A percentile compares a stretch with the other conserved stretches of the same genome.
These are phyloP conservation scores for Sebastiscus tertius DNA, from an alignment of 2,797 vertebrate species.

Conservation along the genomic window DNA sequence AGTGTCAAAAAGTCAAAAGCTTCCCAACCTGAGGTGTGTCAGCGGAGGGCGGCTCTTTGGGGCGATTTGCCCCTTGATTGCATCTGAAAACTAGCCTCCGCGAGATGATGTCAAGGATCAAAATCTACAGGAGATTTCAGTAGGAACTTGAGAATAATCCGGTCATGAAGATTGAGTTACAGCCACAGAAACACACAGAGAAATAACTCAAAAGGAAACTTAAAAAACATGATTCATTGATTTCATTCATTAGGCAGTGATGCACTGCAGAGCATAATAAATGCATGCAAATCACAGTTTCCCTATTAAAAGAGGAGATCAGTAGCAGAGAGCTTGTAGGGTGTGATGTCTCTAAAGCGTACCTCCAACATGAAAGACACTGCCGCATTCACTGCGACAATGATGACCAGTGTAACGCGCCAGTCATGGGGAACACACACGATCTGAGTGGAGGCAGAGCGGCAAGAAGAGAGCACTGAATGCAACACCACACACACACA, in stretches of 20 bases:
- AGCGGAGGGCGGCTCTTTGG: conserved; percentile 79
- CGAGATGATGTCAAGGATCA: conserved; percentile 97
- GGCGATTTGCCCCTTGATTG: conserved; percentile 85
- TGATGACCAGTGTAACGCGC: conserved; percentile 87
- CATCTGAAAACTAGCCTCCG: conserved; percentile 96
- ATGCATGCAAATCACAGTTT: conserved; percentile 43
- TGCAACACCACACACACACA: neutral
- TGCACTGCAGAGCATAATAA: neutral
- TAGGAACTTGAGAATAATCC: conserved; percentile 76
- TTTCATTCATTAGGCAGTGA: conserved; percentile 19
- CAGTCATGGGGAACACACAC: conserved; percentile 92
- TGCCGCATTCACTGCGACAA: conserved; percentile 85
- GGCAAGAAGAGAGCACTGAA: conserved; percentile 20
- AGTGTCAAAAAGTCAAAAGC: conserved; percentile 29
- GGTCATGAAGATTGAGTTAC: conserved; percentile 56
- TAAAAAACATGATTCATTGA: neutral
- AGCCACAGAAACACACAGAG: conserved; percentile 53
- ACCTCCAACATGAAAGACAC: conserved; percentile 91
- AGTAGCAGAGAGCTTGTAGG: neutral
- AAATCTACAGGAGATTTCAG: conserved; percentile 90
- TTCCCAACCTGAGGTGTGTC: conserved; percentile 92
- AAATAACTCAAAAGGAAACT: conserved; percentile 13
- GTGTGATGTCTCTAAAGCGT: conserved; percentile 55
- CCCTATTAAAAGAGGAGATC: conserved; percentile 1
- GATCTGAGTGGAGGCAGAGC: conserved; percentile 80